Percentiles rank a stretch among this genome's conserved stretches.
Conservation (phyloP, 2,797 vertebrate species). For the Acanthurus tractus region DNA sequence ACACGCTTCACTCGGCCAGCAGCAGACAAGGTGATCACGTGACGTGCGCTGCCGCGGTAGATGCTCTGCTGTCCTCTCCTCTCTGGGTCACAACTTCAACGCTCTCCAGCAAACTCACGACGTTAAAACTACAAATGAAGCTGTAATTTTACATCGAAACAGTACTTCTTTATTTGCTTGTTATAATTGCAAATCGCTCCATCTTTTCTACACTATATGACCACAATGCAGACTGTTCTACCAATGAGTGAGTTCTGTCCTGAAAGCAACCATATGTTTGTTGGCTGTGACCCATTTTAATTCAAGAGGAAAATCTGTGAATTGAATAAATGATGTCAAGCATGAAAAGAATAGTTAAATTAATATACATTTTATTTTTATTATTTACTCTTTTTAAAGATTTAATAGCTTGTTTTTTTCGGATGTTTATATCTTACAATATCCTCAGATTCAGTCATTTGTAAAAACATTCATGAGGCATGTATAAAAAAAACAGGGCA, state of each 20-base stretch:
- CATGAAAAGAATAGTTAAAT: slow-evolving; percentile 63
- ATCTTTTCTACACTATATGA: too few relatives aligned
- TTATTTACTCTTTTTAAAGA: slow-evolving; percentile 82
- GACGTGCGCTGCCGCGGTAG: slow-evolving; percentile 77
- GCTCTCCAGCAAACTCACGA: not conserved
- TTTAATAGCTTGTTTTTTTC: slow-evolving; percentile 76
- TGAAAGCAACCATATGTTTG: not conserved
- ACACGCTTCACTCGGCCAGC: slow-evolving; percentile 86
- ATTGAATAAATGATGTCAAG: not conserved
- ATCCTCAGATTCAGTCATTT: slow-evolving; percentile 82
- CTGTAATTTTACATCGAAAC: fast-evolving
- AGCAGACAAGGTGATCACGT: slow-evolving; percentile 88
- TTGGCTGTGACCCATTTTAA: not conserved
- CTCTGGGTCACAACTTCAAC: slow-evolving; percentile 32
- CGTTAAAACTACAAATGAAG: fast-evolving
- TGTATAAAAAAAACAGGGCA: slow-evolving; percentile 83
- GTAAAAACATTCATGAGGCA: slow-evolving; percentile 88
- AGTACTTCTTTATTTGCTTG: not conserved
- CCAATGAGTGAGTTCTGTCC: not conserved
- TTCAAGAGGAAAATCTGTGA: not conserved
- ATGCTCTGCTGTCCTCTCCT: slow-evolving; percentile 60
- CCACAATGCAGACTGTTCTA: not conserved
- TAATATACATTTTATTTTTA: slow-evolving; percentile 84
- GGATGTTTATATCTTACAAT: slow-evolving; percentile 82
- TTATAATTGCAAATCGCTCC: too few relatives aligned